Conservation (phyloP, 2,888 invertebrate species). For the Conistra vaccinii region DNA sequence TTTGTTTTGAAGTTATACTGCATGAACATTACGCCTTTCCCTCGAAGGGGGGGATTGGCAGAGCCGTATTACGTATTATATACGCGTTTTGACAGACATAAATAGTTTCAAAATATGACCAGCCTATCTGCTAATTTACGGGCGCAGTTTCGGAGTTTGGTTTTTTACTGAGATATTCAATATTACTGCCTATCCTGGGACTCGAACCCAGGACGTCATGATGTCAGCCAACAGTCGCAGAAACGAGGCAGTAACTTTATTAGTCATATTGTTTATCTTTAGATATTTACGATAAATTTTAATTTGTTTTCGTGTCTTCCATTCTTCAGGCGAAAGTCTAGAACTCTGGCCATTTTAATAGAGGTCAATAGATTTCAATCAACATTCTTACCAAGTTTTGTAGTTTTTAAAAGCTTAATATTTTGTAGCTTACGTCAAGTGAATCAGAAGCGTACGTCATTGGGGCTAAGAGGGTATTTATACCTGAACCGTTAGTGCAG, state of each 20-base stretch:
- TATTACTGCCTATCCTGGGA: not conserved
- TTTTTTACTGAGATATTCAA: not conserved
- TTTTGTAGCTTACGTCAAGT: slow-evolving; percentile 7
- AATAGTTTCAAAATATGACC: too few species aligned
- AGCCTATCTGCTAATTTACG: not conserved
- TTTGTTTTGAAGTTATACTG: slow-evolving; percentile 27
- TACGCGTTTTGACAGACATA: not conserved
- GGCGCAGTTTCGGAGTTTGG: not conserved
- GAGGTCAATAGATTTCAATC: slow-evolving; percentile 15
- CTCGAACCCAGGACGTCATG: not conserved
- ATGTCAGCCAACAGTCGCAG: not conserved
- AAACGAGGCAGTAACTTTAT: not conserved
- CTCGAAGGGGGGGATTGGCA: too few species aligned
- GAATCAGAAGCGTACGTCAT: slow-evolving; percentile 17
- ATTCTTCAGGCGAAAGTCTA: not conserved
- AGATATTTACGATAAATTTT: not conserved
- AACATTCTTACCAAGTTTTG: not conserved
- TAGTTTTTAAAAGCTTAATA: too few species aligned
- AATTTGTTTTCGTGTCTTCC: too few species aligned
- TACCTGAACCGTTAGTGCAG: slow-evolving; percentile 15
- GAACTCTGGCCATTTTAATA: not conserved
- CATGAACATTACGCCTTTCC: not conserved
- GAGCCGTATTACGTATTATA: not conserved
- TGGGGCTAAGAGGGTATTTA: slow-evolving; percentile 29
- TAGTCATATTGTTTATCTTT: not conserved